Evolutionary conservation across 2,888 invertebrate genomes (phyloP), one percentile per base, ranked within the genome.

Genomic region (Nipponacmea schrenckii): DNA sequence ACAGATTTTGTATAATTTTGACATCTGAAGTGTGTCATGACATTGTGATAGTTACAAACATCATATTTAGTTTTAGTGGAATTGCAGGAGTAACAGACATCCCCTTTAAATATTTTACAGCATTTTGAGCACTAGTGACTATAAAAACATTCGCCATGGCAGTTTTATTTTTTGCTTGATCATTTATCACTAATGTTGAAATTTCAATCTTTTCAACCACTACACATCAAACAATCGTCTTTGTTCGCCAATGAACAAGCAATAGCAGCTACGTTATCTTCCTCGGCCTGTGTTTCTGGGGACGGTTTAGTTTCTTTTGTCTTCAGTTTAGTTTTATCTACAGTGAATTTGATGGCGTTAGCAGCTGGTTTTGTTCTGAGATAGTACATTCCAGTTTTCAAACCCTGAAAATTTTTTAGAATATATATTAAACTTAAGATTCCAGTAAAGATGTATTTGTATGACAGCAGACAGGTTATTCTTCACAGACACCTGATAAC

Each of bases 381-480:
- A 88, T 99, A 98, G 89, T 99, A 99, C 98, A 99, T 98, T 68
- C 99, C 99, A 1, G 98, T 99, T 90, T 99, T 99, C 72, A 99
- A 91, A 3, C 98, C 98, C 92, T 93, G 82, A 7, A 80, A 74
- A 62, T 62, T n/a, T n/a, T n/a, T n/a, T n/a, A n/a, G n/a, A n/a
- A 39, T 44, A 77, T 27, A 63, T 14, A 62, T n/a, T 20, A 64
- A 45, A 64, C 14, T n/a, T n/a, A 2, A 69, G 48, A 39, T 39
- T 39, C 10, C 10, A 39, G 3, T 39, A 50, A 39, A 48, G 17
- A 17, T n/a, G n/a, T n/a, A n/a, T n/a, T n/a, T n/a, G n/a, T n/a
- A n/a, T n/a, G n/a, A n/a, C n/a, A n/a, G n/a, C n/a, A n/a, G n/a
- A n/a, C n/a, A n/a, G n/a, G n/a, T n/a, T n/a, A n/a, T n/a, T n/a